Percentiles rank a stretch among this genome's conserved stretches.
These are phyloP conservation scores for Xylophagus ater DNA, from an alignment of 2,888 invertebrate genomes.

Conservation along the genomic window DNA sequence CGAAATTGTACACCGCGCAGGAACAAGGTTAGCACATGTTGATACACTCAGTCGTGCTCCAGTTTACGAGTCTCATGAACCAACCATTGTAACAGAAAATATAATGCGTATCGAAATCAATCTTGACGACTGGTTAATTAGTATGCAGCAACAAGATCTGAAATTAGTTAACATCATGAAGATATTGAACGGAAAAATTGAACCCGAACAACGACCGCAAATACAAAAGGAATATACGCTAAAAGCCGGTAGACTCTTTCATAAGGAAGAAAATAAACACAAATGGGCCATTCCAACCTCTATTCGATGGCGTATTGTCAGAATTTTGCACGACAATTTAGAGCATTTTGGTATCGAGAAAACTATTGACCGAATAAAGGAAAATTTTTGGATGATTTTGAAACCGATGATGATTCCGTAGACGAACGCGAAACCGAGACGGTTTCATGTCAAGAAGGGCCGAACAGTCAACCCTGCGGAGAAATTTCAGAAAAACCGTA, in stretches of 20 bases:
- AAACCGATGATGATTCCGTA: too few relatives aligned
- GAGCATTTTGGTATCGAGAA: slow-evolving; percentile 12
- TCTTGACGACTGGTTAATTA: not conserved
- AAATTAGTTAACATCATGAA: too few relatives aligned
- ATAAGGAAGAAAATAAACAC: not conserved
- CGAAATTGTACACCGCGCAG: slow-evolving; percentile 15
- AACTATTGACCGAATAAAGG: slow-evolving; percentile 7
- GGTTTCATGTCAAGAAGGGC: too few relatives aligned
- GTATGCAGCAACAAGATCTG: not conserved
- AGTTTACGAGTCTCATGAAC: slow-evolving; percentile 10
- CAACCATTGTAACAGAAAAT: slow-evolving; percentile 5
- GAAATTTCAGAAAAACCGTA: too few relatives aligned
- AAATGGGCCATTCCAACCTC: not conserved
- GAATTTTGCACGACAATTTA: slow-evolving; percentile 10
- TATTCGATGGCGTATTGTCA: slow-evolving; percentile 9
- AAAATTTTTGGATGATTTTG: slow-evolving; percentile 14
- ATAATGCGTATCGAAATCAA: not conserved
- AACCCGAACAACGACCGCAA: too few relatives aligned
- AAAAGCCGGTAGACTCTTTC: not conserved
- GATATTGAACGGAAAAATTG: too few relatives aligned
- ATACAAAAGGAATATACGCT: not conserved
- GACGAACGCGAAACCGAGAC: too few relatives aligned
- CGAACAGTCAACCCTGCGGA: too few relatives aligned
- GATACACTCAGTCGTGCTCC: slow-evolving; percentile 25
- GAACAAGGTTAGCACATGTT: slow-evolving; percentile 25